phyloP scores from a whole-genome alignment of 2,797 vertebrate genomes.

The Xyrichtys novacula region DNA sequence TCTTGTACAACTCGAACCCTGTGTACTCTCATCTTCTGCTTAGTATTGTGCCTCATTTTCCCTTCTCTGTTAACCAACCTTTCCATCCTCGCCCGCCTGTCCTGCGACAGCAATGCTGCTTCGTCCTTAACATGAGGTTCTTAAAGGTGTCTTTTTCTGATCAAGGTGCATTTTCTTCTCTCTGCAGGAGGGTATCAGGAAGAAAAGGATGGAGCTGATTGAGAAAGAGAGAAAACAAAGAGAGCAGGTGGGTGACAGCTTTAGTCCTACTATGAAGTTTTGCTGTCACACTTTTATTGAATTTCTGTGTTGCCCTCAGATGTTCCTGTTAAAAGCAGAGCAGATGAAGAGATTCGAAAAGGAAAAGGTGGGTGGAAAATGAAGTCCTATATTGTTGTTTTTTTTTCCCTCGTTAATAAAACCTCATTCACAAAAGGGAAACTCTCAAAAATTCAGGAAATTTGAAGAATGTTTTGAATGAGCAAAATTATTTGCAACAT shows the following conservation, averaged over 20 bases:
- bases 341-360: slow-evolving; percentile 93
- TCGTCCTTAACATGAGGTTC: slow-evolving; percentile 17
- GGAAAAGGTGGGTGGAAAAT: slow-evolving; percentile 87
- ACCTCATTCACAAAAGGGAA: not conserved
- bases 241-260: slow-evolving; percentile 87
- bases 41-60: slow-evolving; percentile 32
- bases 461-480: too few relatives aligned
- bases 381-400: not conserved
- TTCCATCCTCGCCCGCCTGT: slow-evolving; percentile 41
- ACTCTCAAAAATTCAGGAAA: not conserved
- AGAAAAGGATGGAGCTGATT: slow-evolving; percentile 88
- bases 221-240: slow-evolving; percentile 92
- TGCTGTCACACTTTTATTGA: not conserved
- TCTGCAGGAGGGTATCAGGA: slow-evolving; percentile 88
- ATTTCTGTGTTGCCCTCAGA: slow-evolving; percentile 75
- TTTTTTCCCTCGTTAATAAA: too few relatives aligned
- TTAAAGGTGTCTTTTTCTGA: slow-evolving; percentile 46
- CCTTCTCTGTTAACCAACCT: slow-evolving; percentile 29
- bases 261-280: not conserved
- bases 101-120: slow-evolving; percentile 59
- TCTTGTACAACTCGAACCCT: slow-evolving; percentile 31
- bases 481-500: too few relatives aligned
- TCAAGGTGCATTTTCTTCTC: slow-evolving; percentile 25
- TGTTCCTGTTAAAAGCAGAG: slow-evolving; percentile 90
- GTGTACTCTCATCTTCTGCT: slow-evolving; percentile 13